phyloP scores from a whole-genome alignment of 2,113 vertebrate genomes.

The Nerophis lumbriciformis region DNA sequence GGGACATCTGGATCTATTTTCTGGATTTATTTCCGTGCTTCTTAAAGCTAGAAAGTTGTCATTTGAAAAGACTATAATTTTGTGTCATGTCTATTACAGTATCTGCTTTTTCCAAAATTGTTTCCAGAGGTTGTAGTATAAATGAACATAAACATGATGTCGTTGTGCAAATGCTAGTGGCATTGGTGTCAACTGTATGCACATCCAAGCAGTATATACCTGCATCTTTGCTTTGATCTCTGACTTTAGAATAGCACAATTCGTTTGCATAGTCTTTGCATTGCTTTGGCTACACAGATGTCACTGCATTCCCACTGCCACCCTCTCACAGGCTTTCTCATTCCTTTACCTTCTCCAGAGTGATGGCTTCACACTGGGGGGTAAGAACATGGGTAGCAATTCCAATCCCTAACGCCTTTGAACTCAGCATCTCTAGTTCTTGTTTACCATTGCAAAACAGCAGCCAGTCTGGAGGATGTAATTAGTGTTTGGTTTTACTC shows the following conservation, averaged over 20 bases:
- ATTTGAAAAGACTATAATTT: no score
- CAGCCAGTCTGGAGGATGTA: not conserved
- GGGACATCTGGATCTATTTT: no score
- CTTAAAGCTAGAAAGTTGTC: no score
- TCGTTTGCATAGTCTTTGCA: not conserved
- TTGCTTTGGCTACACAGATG: not conserved
- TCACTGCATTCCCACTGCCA: not conserved
- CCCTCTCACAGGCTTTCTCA: constrained; percentile 1
- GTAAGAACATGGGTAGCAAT: not conserved
- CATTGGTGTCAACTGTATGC: no score
- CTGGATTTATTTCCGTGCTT: no score
- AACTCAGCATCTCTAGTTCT: not conserved
- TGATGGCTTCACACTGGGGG: not conserved
- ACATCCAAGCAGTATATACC: no score
- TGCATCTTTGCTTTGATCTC: not conserved
- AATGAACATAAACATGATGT: no score
- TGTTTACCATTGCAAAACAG: not conserved
- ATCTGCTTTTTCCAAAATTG: no score
- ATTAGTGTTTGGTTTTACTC: not conserved
- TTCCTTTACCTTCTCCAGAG: not conserved
- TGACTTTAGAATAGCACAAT: not conserved
- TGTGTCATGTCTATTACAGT: no score
- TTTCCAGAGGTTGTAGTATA: no score
- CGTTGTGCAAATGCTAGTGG: no score
- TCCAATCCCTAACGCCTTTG: not conserved